phyloP scores from a whole-genome alignment of 2,888 invertebrate genomes.

The Formica aserva region DNA sequence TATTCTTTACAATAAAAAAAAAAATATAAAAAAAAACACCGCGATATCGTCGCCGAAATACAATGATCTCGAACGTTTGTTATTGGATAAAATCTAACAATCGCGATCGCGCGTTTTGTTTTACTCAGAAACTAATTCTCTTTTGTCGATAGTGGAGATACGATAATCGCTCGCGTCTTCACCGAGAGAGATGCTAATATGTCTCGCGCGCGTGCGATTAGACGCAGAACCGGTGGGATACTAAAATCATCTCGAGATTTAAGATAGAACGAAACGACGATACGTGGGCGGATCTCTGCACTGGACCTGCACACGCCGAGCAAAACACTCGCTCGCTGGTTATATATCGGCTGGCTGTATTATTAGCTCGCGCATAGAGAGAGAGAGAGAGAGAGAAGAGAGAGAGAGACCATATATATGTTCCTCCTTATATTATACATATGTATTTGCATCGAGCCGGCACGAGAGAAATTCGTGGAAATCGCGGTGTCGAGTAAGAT shows the following conservation, averaged over 20 bases:
- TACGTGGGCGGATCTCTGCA: constrained; percentile 74
- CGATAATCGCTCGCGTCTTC: constrained; percentile 1
- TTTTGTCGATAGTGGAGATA: not conserved
- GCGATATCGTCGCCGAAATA: not conserved
- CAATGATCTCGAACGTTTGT: not conserved
- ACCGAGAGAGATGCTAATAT: not conserved
- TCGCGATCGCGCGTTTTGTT: not conserved
- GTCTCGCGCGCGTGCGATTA: constrained; percentile 64
- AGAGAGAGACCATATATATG: constrained; percentile 47
- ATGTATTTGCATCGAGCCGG: constrained; percentile 48
- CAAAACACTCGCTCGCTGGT: constrained; percentile 53
- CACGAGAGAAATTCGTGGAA: constrained; percentile 58
- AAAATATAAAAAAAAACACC: not conserved
- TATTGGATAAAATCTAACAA: not conserved
- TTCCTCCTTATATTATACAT: constrained; percentile 57
- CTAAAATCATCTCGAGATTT: constrained; percentile 76
- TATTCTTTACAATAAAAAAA: too few species aligned
- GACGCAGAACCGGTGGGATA: constrained; percentile 75
- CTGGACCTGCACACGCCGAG: constrained; percentile 39
- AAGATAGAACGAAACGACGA: constrained; percentile 67
- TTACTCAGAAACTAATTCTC: not conserved
- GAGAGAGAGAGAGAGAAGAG: not conserved
- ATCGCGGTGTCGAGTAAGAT: not conserved
- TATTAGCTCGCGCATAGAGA: constrained; percentile 64
- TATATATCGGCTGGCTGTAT: constrained; percentile 64